phyloP scores from a whole-genome alignment of 2,888 invertebrate species.

The Plagiodera versicolora region DNA sequence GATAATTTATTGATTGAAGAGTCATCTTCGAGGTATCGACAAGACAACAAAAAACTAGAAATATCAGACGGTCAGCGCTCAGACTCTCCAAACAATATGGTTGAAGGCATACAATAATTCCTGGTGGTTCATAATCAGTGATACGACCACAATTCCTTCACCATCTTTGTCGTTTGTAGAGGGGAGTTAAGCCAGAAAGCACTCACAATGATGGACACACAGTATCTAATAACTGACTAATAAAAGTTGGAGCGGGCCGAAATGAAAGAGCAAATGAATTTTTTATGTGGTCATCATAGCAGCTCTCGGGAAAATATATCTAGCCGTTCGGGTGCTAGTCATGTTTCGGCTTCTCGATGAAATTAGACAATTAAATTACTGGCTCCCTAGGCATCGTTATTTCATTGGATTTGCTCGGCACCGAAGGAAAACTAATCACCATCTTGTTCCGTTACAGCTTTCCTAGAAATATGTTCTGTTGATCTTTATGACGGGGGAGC shows the following conservation, averaged over 20 bases:
- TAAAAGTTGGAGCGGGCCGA: not conserved
- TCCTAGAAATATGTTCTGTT: constrained; percentile 1
- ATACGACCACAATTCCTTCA: no score
- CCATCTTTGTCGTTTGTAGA: no score
- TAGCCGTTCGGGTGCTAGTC: constrained; percentile 35
- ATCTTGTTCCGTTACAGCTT: not conserved
- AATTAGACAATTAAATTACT: constrained; percentile 28
- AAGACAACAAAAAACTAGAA: no score
- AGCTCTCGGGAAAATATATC: constrained; percentile 12
- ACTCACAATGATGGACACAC: not conserved
- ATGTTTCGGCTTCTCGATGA: constrained; percentile 28
- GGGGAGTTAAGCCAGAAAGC: not conserved
- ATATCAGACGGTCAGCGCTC: no score
- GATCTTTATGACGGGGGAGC: not conserved
- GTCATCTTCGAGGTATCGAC: no score
- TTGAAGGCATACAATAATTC: no score
- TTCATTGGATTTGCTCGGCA: constrained; percentile 18
- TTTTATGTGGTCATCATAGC: constrained; percentile 9
- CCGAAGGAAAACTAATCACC: not conserved
- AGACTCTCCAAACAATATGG: no score
- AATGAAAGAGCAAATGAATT: constrained; percentile 6
- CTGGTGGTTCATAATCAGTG: no score
- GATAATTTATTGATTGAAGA: no score
- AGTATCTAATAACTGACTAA: not conserved
- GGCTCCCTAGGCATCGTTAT: constrained; percentile 21